Evolutionary conservation across 2,888 invertebrate genomes (phyloP).

Genomic region (Drosophila birchii): DNA sequence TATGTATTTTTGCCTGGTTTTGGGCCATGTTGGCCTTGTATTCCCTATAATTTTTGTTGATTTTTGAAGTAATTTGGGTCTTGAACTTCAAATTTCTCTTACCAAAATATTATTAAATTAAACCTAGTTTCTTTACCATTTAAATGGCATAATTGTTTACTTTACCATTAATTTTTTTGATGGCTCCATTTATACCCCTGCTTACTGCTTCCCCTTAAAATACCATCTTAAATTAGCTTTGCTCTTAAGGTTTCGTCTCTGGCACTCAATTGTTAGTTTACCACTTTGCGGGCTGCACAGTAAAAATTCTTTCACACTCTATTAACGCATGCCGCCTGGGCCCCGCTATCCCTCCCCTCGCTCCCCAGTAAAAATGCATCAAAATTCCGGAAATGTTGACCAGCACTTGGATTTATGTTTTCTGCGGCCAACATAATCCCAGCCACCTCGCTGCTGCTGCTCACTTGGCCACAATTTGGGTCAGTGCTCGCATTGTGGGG

Average conservation of each 20-base stretch:
- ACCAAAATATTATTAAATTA: not conserved
- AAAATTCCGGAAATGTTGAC: conserved; percentile 69
- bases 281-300: conserved; percentile 25
- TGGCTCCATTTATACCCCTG: not conserved
- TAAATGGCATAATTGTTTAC: not conserved
- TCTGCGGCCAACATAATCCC: conserved; percentile 21
- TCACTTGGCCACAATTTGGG: conserved; percentile 55
- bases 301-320: conserved; percentile 65
- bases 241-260: conserved; percentile 14
- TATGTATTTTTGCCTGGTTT: conserved; percentile 4
- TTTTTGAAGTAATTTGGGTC: not conserved
- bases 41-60: not conserved
- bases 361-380: conserved; percentile 59
- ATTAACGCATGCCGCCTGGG: conserved; percentile 56
- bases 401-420: conserved; percentile 59
- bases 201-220: not conserved
- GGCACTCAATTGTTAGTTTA: conserved; percentile 19
- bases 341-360: conserved; percentile 19
- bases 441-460: conserved; percentile 5
- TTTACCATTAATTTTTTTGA: not conserved
- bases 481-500: conserved; percentile 53
- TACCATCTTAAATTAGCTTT: conserved; percentile 15
- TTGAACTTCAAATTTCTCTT: not conserved
- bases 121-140: not conserved
- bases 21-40: not conserved